Evolutionary conservation across 2,113 vertebrate genomes (phyloP), one percentile per base, ranked within the genome.

Genomic region (Mobula birostris): DNA sequence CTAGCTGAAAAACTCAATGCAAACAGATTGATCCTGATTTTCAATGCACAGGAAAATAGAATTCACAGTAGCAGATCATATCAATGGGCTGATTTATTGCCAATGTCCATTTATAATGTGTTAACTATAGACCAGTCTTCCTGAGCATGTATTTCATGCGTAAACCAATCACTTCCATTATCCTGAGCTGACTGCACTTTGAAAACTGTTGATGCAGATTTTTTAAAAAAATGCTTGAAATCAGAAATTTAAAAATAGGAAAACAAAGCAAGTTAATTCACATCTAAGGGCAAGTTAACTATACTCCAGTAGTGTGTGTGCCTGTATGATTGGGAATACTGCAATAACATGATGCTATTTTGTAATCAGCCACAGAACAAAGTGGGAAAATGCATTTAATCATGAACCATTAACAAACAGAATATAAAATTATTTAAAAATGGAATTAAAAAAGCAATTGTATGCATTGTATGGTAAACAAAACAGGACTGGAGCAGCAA

Each of bases 21-120:
- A 90, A 90, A 90, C 7, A 87, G 5, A 90, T 90, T 90, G 61
- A 90, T 90, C 85, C 61, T 90, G 85, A 90, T 90, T 90, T 90
- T 90, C n/a, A 90, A 1, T 90, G 85, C 29, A 66, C 17, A 66
- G 85, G 61, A 90, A 90, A 90, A 68, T 90, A 90, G 68, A 68
- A 48, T 87, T 87, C 83, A 61, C 56, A 63, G 85, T 17, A 2
- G 29, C n/a, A 66, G 61, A 32, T 66, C 66, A 32, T 12, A 66
- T 90, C 11, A 88, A 68, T 29, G 66, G 83, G 83, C 3, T 29
- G 29, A 88, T 19, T 66, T 90, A 90, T 66, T 90, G 12, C 85
- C 14, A 15, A 90, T 90, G 17, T n/a, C 32, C 29, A 61, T 68
- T 90, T 90, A 61, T 66, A 17, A 68, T 87, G 14, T 68, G 85